Percentiles rank a stretch among this genome's conserved stretches.
phyloP scores from a whole-genome alignment of 2,888 invertebrate species.

The Scotopteryx bipunctaria region DNA sequence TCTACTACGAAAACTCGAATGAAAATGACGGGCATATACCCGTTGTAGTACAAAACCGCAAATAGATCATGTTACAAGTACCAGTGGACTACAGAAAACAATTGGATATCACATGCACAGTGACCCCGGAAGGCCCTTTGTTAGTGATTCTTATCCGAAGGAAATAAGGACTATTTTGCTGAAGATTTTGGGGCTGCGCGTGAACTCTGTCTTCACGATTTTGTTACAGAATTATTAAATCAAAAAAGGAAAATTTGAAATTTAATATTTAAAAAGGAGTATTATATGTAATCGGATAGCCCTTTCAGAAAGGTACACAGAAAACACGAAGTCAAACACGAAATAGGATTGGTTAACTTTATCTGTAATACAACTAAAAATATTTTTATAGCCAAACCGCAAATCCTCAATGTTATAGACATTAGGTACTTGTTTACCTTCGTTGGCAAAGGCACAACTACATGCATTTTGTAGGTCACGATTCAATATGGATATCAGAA shows the following conservation, averaged over 20 bases:
- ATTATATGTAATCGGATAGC: not conserved
- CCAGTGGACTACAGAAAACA: conserved; percentile 36
- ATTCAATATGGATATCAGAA: conserved; percentile 23
- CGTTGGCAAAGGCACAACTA: not conserved
- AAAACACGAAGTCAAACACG: too few species aligned
- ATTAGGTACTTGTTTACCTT: conserved; percentile 5
- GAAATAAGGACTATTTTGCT: conserved; percentile 21
- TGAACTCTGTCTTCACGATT: conserved; percentile 31
- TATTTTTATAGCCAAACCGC: not conserved
- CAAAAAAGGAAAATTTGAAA: too few species aligned
- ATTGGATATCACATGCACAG: conserved; percentile 37
- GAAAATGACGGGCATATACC: conserved; percentile 46
- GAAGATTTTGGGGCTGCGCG: not conserved
- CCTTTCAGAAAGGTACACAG: too few species aligned
- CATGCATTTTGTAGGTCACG: conserved; percentile 24
- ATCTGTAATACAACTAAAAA: not conserved
- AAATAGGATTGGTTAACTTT: too few species aligned
- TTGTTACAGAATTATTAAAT: conserved; percentile 27
- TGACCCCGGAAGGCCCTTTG: conserved; percentile 32
- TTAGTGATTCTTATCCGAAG: conserved; percentile 19
- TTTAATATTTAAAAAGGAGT: too few species aligned
- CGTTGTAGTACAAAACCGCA: conserved; percentile 48
- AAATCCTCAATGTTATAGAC: not conserved
- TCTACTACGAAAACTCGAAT: conserved; percentile 51
- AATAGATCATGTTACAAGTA: conserved; percentile 44